Conservation (phyloP, 2,888 invertebrate genomes). For the Drosophila antonietae region DNA sequence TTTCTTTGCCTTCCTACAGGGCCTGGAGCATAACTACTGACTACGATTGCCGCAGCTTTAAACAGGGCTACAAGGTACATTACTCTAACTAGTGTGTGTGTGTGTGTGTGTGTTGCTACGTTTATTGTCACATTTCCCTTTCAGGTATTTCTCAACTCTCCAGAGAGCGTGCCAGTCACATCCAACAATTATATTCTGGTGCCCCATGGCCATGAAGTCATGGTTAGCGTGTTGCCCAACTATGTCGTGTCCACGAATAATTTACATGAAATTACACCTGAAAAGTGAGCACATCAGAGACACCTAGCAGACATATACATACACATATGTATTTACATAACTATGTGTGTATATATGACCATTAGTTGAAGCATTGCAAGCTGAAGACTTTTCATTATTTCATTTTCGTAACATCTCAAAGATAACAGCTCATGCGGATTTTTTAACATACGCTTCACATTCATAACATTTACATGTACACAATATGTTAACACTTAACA, state of each 20-base stretch:
- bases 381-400: no score
- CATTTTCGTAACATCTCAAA: not conserved
- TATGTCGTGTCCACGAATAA: constrained; percentile 90
- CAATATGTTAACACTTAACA: not conserved
- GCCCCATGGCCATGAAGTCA: constrained; percentile 86
- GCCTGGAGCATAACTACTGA: constrained; percentile 88
- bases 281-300: constrained; percentile 81
- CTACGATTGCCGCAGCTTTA: constrained; percentile 89
- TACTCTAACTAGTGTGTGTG: no score
- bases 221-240: constrained; percentile 89
- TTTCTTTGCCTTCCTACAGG: constrained; percentile 87
- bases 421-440: not conserved
- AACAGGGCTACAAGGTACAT: constrained; percentile 88
- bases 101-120: not conserved
- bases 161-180: constrained; percentile 83
- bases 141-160: constrained; percentile 82
- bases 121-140: not conserved
- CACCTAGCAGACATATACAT: no score
- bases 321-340: not conserved
- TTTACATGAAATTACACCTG: constrained; percentile 86
- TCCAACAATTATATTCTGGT: constrained; percentile 82
- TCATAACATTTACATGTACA: not conserved
- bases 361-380: no score
- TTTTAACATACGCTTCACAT: not conserved
- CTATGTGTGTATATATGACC: no score